Evolutionary conservation across 1,140 invertebrate genomes (phyloP).

Genomic region (Berghia stephanieae): DNA sequence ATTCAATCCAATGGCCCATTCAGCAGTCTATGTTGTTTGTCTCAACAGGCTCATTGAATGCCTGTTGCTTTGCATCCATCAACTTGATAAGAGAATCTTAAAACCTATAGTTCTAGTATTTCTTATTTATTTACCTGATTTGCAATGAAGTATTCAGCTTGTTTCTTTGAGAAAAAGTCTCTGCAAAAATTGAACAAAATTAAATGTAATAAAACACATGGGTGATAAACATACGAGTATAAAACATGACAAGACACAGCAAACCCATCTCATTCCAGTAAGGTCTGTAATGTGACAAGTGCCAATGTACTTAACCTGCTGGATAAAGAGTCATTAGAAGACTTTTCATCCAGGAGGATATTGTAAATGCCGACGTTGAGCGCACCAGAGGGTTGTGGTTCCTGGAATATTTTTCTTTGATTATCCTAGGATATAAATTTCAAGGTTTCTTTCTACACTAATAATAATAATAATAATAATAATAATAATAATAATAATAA

Average conservation of each 20-base stretch:
- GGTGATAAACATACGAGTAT: not conserved
- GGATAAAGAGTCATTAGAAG: not conserved
- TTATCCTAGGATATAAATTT: not conserved
- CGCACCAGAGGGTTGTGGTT: too few relatives aligned
- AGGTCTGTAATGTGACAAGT: too few relatives aligned
- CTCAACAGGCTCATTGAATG: not conserved
- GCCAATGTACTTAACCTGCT: not conserved
- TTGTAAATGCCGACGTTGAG: too few relatives aligned
- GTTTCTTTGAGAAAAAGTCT: constrained; percentile 74
- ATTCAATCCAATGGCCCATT: not conserved
- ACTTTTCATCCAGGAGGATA: not conserved
- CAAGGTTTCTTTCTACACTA: not conserved
- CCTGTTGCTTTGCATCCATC: not conserved
- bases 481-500: not conserved
- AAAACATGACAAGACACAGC: too few relatives aligned
- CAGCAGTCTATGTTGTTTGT: not conserved
- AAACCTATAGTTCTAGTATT: too few relatives aligned
- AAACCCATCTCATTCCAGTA: too few relatives aligned
- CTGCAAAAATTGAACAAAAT: constrained; percentile 12
- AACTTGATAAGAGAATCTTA: too few relatives aligned
- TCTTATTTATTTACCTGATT: too few relatives aligned
- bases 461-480: too few relatives aligned
- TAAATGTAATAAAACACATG: not conserved
- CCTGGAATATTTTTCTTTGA: not conserved
- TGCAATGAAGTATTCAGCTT: constrained; percentile 86